These are phyloP conservation scores for Heliconius ismenius DNA, from an alignment of 2,888 invertebrate species.

Conservation along the genomic window DNA sequence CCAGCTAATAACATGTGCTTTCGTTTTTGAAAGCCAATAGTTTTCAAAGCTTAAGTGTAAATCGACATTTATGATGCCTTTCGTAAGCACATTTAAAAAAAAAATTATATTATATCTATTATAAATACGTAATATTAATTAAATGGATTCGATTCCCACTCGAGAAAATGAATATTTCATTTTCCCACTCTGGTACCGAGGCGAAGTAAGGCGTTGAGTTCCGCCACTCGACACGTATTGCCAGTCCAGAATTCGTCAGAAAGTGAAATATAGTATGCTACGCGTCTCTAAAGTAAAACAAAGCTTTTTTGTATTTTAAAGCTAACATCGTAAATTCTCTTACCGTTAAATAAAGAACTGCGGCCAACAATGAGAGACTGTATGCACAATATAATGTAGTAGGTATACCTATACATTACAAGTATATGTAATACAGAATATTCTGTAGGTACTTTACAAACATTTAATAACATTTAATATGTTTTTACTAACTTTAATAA, in stretches of 20 bases:
- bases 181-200: no score
- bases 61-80: background rate
- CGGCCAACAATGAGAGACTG: slow-evolving; percentile 2
- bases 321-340: background rate
- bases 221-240: no score
- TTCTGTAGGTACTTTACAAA: background rate
- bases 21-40: background rate
- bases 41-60: background rate
- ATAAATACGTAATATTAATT: background rate
- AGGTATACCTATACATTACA: background rate
- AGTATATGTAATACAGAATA: background rate
- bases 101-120: no score
- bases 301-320: slow-evolving; percentile 1
- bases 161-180: no score
- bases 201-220: no score
- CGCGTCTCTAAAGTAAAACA: background rate
- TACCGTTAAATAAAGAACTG: background rate
- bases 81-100: no score
- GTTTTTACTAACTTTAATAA: background rate
- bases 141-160: background rate
- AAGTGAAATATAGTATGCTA: background rate
- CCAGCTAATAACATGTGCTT: slow-evolving; percentile 17
- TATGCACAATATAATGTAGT: background rate
- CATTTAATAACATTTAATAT: background rate
- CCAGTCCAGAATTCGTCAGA: no score